These are phyloP conservation scores for Elysia crispata DNA, from an alignment of 2,888 invertebrate species.

Conservation along the genomic window DNA sequence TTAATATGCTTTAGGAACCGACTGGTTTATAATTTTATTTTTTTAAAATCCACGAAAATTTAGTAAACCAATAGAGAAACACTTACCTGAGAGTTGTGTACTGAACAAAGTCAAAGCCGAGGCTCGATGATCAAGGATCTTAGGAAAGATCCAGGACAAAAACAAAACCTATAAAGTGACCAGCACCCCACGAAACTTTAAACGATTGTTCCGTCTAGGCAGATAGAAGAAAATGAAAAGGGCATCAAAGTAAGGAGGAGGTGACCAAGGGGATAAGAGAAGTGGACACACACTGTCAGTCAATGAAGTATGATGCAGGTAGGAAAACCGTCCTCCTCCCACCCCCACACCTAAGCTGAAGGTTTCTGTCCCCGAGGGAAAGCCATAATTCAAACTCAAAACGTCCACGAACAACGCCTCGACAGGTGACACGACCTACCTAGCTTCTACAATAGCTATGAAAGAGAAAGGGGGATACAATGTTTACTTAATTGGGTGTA, in stretches of 20 bases:
- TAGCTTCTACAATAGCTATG: no score
- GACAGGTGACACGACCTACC: no score
- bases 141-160: no score
- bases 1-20: no score
- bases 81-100: not conserved
- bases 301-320: not conserved
- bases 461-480: no score
- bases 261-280: not conserved
- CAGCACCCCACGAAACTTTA: not conserved
- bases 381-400: no score
- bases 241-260: not conserved
- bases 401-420: no score
- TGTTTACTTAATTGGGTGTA: no score
- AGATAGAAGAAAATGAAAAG: not conserved
- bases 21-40: no score
- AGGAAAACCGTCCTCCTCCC: not conserved
- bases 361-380: no score
- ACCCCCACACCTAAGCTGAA: no score
- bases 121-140: not conserved
- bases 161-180: not conserved
- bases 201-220: not conserved
- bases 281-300: not conserved
- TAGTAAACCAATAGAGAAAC: not conserved
- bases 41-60: no score
- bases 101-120: not conserved